Conservation (phyloP, 2,113 vertebrate genomes). For the Phasianus colchicus region DNA sequence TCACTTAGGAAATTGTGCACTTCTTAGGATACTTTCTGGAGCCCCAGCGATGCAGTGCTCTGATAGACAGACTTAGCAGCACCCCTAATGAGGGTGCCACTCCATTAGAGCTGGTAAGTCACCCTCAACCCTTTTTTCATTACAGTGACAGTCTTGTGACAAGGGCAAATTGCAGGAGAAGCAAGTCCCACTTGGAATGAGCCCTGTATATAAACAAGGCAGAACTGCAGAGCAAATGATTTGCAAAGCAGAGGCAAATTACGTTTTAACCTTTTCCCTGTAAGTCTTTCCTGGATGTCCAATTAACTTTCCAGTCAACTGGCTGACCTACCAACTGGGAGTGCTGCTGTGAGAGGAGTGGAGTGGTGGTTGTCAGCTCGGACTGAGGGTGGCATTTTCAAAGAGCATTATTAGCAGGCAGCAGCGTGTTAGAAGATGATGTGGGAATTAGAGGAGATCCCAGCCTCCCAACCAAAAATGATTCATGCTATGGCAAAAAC, state of each 20-base stretch:
- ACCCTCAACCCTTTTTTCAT: constrained; percentile 66
- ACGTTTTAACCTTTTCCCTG: constrained; percentile 58
- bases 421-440: background rate
- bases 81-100: constrained; percentile 46
- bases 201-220: constrained; percentile 52
- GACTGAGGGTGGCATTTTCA: constrained; percentile 13
- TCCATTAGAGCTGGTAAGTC: constrained; percentile 63
- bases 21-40: constrained; percentile 8
- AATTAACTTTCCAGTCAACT: constrained; percentile 59
- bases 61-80: constrained; percentile 39
- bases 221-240: constrained; percentile 52
- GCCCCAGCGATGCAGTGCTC: background rate
- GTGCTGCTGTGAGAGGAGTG: background rate
- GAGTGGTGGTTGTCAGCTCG: background rate
- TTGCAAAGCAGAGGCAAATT: constrained; percentile 63
- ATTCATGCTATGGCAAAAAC: background rate
- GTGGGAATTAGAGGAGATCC: background rate
- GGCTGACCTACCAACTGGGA: constrained; percentile 31
- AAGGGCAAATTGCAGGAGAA: constrained; percentile 64
- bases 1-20: background rate
- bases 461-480: background rate
- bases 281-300: constrained; percentile 32
- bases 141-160: constrained; percentile 44
- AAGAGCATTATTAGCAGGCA: constrained; percentile 17
- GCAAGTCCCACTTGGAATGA: constrained; percentile 52